Conservation (phyloP, 2,888 invertebrate species). For the Spisula subtruncata region DNA sequence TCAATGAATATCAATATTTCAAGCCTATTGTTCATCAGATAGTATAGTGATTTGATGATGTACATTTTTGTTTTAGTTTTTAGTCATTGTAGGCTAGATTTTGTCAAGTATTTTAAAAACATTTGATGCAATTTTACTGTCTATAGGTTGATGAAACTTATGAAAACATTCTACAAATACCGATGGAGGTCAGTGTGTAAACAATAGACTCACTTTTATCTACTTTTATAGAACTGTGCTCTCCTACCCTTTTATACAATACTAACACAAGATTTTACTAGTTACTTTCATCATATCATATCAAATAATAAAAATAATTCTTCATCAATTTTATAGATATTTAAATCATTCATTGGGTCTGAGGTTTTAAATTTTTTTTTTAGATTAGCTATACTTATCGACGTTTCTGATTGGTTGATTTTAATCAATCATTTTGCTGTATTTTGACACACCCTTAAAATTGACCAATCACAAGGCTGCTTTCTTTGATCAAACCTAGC, state of each 20-base stretch:
- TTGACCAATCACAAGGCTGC: too few relatives aligned
- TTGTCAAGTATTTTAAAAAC: not conserved
- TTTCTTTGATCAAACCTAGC: too few relatives aligned
- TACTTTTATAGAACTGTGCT: conserved; percentile 29
- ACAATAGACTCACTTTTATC: conserved; percentile 32
- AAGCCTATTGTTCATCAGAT: not conserved
- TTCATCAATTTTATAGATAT: not conserved
- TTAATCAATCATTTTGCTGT: too few relatives aligned
- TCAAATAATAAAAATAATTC: not conserved
- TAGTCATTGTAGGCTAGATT: not conserved
- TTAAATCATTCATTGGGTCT: not conserved
- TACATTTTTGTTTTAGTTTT: not conserved
- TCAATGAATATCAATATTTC: not conserved
- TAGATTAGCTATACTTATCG: too few relatives aligned
- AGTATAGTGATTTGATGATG: not conserved
- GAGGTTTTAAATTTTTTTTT: too few relatives aligned
- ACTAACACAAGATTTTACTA: conserved; percentile 25
- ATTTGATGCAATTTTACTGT: conserved; percentile 21
- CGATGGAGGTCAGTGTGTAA: conserved; percentile 45
- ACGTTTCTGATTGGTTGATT: too few relatives aligned
- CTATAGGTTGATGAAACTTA: conserved; percentile 54
- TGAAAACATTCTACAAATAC: conserved; percentile 49
- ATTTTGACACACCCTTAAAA: too few relatives aligned
- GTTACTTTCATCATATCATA: not conserved
- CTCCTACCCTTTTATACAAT: conserved; percentile 13